A percentile compares a stretch with the other conserved stretches of the same genome.
These are phyloP conservation scores for Colletes latitarsis DNA, from an alignment of 1,140 invertebrate genomes.

Conservation along the genomic window DNA sequence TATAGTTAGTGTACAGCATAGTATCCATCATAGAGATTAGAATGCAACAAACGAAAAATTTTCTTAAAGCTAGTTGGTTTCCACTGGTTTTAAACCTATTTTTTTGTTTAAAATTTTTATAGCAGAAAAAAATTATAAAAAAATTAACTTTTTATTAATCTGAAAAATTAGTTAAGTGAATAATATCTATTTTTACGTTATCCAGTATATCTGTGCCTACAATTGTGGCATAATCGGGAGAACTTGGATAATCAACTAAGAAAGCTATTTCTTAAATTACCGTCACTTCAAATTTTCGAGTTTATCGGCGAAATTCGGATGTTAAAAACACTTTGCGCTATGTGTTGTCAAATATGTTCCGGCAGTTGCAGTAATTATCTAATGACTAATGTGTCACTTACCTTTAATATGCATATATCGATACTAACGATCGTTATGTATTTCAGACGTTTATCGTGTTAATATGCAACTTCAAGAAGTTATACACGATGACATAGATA, in stretches of 20 bases:
- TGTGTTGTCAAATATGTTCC: slow-evolving; percentile 57
- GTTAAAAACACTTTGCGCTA: slow-evolving; percentile 51
- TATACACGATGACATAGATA: slow-evolving; percentile 31
- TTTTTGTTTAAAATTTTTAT: too few relatives aligned
- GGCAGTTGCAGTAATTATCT: slow-evolving; percentile 48
- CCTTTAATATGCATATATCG: background rate
- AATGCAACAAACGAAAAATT: too few relatives aligned
- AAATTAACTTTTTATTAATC: background rate
- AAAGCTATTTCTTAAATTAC: slow-evolving; percentile 49
- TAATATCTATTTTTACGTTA: background rate
- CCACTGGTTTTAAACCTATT: too few relatives aligned
- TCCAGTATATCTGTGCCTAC: slow-evolving; percentile 52
- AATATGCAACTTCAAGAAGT: slow-evolving; percentile 52
- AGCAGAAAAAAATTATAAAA: too few relatives aligned
- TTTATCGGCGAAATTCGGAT: slow-evolving; percentile 56
- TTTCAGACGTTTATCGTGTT: slow-evolving; percentile 49
- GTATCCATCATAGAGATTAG: too few relatives aligned
- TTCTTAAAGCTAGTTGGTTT: too few relatives aligned
- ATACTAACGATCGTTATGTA: background rate
- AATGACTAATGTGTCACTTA: background rate
- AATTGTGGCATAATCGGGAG: slow-evolving; percentile 61
- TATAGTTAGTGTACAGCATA: too few relatives aligned
- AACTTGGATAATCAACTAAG: slow-evolving; percentile 48
- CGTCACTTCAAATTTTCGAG: slow-evolving; percentile 50
- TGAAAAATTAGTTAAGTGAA: background rate